Evolutionary conservation across 2,113 vertebrate species (phyloP), one percentile per base, ranked within the genome.

Genomic region (Myanophis thanlyinensis): DNA sequence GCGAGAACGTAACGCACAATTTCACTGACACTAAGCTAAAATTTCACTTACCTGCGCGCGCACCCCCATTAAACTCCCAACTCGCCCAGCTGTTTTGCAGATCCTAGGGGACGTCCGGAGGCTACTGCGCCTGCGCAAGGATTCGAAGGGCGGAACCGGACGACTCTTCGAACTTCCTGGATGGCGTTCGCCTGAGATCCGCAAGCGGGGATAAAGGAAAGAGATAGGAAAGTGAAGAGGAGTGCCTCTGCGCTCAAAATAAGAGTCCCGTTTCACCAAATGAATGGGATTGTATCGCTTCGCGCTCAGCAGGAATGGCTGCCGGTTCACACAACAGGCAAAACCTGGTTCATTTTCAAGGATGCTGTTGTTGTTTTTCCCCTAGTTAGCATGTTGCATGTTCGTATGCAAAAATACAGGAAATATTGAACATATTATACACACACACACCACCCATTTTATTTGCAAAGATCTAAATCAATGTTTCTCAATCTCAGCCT

Each of bases 121-220:
- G 13, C 35, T 9, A 49, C 23, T 90, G 92, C 92, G 92, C 73
- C 46, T 90, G 92, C 88, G 92, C 53, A 11, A 0, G 13, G 6
- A 46, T 9, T 7, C 1, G 30, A 40, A 7, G 15, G 18, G 5
- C 18, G 12, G 22, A 0, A 20, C 5, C 47, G 0, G 18, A 0
- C 2, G 35, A 3, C 20, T 4, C 27, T 85, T 53, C 47, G 1
- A 8, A 25, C 1, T 7, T 9, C 53, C 22, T 27, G 48, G 47
- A 13, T 20, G 46, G 54, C 53, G 0, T 35, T 51, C 85, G 85
- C 56, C 44, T 11, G 46, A 3, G 56, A 67, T 73, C 44, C n/a
- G 49, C n/a, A 1, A 51, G 22, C 9, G 20, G 13, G 25, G 73
- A 2, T 1, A 13, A n/a, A n/a, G n/a, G 1, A 5, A 40, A 91